phyloP scores from a whole-genome alignment of 2,797 vertebrate species.

The Gobionotothen gibberifrons region DNA sequence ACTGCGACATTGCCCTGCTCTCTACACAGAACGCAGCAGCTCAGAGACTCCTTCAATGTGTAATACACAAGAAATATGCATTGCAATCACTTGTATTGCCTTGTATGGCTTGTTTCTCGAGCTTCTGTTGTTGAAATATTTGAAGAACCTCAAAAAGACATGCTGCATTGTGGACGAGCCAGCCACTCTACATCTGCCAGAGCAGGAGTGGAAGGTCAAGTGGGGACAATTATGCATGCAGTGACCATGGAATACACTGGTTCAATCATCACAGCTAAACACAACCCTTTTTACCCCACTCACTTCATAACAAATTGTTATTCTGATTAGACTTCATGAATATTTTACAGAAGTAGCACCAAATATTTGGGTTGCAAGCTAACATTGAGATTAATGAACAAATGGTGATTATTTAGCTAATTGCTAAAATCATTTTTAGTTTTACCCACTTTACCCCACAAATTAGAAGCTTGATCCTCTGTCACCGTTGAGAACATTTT shows the following conservation, averaged over 20 bases:
- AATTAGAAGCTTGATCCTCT: constrained; percentile 12
- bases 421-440: neutral
- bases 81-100: neutral
- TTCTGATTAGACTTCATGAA: constrained; percentile 28
- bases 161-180: constrained; percentile 4
- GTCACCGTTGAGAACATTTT: neutral
- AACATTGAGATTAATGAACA: constrained; percentile 8
- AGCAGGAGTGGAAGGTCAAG: constrained; percentile 41
- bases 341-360: constrained; percentile 12
- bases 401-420: constrained; percentile 7
- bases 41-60: neutral
- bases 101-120: neutral
- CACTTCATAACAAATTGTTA: constrained; percentile 29
- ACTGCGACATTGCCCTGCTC: neutral
- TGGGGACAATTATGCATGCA: constrained; percentile 41
- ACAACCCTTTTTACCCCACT: constrained; percentile 16
- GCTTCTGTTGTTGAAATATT: constrained; percentile 12
- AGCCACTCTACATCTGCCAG: constrained; percentile 32
- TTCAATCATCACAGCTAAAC: constrained; percentile 25
- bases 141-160: constrained; percentile 3
- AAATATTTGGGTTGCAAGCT: constrained; percentile 2
- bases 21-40: neutral
- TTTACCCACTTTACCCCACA: neutral
- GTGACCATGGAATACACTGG: constrained; percentile 37
- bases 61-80: neutral